Evolutionary conservation across 2,888 invertebrate genomes (phyloP).

Genomic region (Hetaerina titia): DNA sequence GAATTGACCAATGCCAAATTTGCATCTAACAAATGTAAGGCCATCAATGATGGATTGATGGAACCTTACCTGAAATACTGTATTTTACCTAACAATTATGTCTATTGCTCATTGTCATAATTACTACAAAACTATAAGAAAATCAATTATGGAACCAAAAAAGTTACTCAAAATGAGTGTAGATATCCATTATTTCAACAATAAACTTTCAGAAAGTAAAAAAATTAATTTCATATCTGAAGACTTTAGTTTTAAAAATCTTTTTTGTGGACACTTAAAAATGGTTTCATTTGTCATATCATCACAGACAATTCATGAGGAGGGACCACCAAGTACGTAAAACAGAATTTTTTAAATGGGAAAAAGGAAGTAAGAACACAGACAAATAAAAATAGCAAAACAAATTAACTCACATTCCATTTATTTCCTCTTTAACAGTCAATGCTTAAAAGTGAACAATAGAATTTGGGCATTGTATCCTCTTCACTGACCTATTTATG

Average conservation of each 20-base stretch:
- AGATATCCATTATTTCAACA: background rate
- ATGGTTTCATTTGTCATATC: background rate
- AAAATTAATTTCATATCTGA: too few species aligned
- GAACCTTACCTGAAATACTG: background rate
- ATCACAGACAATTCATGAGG: background rate
- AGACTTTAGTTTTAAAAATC: background rate
- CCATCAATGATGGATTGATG: background rate
- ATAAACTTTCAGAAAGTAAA: background rate
- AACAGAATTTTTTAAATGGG: background rate
- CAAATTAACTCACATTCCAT: background rate
- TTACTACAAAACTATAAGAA: background rate
- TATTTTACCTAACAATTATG: background rate
- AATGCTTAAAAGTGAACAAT: background rate
- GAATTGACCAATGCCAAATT: background rate
- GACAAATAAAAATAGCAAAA: background rate
- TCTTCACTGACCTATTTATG: background rate
- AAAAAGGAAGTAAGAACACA: background rate
- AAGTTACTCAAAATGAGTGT: background rate
- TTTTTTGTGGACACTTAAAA: background rate
- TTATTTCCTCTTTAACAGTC: background rate
- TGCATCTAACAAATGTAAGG: background rate
- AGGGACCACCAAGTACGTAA: background rate
- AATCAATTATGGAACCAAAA: background rate
- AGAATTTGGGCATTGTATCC: background rate
- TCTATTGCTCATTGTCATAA: background rate